Percentiles rank a stretch among this genome's conserved stretches.
Evolutionary conservation across 2,888 invertebrate species (phyloP).

Genomic region (Andrena camellia): DNA sequence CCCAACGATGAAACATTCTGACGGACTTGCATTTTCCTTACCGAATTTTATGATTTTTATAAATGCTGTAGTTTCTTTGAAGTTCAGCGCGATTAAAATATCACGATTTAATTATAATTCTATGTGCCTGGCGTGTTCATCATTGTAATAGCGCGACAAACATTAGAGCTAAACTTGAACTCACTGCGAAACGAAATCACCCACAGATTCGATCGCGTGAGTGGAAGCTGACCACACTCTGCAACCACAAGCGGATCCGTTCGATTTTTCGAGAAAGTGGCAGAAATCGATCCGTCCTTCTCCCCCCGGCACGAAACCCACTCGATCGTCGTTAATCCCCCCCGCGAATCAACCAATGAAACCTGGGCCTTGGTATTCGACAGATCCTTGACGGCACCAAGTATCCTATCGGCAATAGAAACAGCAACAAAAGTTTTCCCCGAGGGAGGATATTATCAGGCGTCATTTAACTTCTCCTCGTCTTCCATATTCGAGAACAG

Average conservation of each 20-base stretch:
- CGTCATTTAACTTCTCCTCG: constrained; percentile 61
- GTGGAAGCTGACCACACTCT: constrained; percentile 11
- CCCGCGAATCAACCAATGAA: constrained; percentile 8
- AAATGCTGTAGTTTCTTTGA: constrained; percentile 16
- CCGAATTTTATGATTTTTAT: constrained; percentile 2
- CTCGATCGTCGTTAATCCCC: not conserved
- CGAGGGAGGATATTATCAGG: constrained; percentile 56
- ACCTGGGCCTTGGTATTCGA: constrained; percentile 38
- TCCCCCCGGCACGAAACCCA: not conserved
- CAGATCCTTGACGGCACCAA: constrained; percentile 55
- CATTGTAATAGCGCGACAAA: not conserved
- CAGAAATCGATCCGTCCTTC: constrained; percentile 5
- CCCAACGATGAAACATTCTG: constrained; percentile 34
- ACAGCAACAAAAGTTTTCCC: constrained; percentile 44
- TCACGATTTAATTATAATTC: too few species aligned
- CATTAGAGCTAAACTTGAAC: not conserved
- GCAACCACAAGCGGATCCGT: constrained; percentile 17
- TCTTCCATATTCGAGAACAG: constrained; percentile 21
- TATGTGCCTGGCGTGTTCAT: too few species aligned
- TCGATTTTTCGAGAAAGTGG: constrained; percentile 24
- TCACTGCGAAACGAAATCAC: constrained; percentile 4
- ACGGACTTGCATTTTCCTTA: constrained; percentile 40
- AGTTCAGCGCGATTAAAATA: constrained; percentile 1
- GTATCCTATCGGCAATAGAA: constrained; percentile 27
- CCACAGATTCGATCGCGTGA: constrained; percentile 35